phyloP scores from a whole-genome alignment of 1,140 invertebrate genomes.

The Cotesia glomerata region DNA sequence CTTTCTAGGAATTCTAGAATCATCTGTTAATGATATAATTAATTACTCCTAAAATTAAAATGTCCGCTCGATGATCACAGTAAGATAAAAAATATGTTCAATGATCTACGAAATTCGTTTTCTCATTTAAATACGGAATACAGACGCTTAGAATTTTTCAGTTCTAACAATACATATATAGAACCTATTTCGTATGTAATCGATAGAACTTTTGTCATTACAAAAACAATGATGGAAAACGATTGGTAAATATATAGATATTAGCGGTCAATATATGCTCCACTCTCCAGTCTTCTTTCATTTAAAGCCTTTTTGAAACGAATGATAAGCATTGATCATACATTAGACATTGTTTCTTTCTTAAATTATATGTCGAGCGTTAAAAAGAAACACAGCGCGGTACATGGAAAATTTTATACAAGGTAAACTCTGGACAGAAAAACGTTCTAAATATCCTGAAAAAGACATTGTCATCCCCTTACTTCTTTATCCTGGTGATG shows the following conservation, averaged over 20 bases:
- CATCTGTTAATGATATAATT: not conserved
- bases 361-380: constrained; percentile 6
- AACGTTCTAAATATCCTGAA: not conserved
- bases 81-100: no score
- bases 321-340: constrained; percentile 4
- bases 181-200: not conserved
- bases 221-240: not conserved
- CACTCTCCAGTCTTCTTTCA: not conserved
- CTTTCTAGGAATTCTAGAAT: no score
- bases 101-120: not conserved
- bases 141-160: constrained; percentile 8
- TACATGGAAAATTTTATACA: constrained; percentile 8
- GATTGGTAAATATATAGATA: constrained; percentile 12
- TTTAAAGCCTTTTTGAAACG: constrained; percentile 20
- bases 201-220: not conserved
- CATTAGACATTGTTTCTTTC: not conserved
- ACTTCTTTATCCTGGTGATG: not conserved
- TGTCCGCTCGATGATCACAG: no score
- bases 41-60: constrained; percentile 1
- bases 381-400: not conserved
- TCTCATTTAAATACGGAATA: not conserved
- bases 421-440: constrained; percentile 11
- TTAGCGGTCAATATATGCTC: constrained; percentile 13
- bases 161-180: not conserved
- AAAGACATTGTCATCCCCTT: not conserved